Conservation (phyloP, 2,888 invertebrate genomes). For the Hydraecia micacea region DNA sequence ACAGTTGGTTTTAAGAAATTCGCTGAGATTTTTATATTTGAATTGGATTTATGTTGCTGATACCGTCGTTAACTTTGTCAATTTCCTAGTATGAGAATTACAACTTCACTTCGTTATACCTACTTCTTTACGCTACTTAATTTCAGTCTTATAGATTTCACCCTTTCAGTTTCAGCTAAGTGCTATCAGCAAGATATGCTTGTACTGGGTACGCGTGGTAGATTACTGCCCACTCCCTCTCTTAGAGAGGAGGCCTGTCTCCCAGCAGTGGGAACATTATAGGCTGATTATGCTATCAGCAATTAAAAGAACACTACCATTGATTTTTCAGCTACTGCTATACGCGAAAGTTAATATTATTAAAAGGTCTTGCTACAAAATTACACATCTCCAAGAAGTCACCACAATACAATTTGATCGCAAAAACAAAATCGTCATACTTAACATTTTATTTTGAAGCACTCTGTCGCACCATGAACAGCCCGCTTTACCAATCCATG, state of each 20-base stretch:
- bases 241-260: no score
- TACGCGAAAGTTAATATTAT: no score
- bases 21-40: neutral
- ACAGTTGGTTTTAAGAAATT: neutral
- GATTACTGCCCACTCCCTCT: no score
- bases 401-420: neutral
- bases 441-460: neutral
- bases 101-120: neutral
- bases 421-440: neutral
- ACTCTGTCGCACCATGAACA: constrained; percentile 63
- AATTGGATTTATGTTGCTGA: neutral
- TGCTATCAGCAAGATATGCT: neutral
- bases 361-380: neutral
- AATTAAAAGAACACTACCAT: neutral
- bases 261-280: no score
- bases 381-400: neutral
- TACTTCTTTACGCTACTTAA: neutral
- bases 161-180: neutral
- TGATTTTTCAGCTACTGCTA: neutral
- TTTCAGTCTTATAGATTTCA: neutral
- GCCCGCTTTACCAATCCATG: constrained; percentile 69
- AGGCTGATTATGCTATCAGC: neutral
- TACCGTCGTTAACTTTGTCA: neutral
- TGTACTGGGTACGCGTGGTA: no score
- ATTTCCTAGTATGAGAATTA: neutral